phyloP scores from a whole-genome alignment of 2,888 invertebrate species.

The Conops quadrifasciatus region DNA sequence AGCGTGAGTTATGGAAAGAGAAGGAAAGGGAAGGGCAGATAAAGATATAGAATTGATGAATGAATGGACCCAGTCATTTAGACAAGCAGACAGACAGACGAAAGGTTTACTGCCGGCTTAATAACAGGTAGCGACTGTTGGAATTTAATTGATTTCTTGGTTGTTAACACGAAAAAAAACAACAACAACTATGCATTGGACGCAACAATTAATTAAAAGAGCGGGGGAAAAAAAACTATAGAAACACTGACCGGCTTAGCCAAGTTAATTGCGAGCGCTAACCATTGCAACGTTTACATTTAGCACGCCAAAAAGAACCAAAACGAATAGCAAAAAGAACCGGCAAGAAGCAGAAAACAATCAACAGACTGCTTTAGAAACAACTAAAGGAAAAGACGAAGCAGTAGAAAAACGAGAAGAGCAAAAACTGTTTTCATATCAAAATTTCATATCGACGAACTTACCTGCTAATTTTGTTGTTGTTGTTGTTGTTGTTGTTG shows the following conservation, averaged over 20 bases:
- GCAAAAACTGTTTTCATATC: too few relatives aligned
- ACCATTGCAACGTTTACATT: not conserved
- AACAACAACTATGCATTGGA: not conserved
- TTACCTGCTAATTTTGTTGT: too few relatives aligned
- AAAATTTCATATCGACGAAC: too few relatives aligned
- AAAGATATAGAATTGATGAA: not conserved
- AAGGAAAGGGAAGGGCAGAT: not conserved
- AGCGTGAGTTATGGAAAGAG: not conserved
- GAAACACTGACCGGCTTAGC: not conserved
- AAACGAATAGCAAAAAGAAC: not conserved
- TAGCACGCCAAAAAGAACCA: constrained; percentile 1
- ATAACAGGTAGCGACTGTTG: not conserved
- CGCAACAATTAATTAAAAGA: not conserved
- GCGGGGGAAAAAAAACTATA: constrained; percentile 14
- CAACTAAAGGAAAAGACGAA: not conserved
- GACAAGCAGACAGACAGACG: not conserved
- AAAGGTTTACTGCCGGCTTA: not conserved
- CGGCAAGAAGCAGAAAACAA: not conserved
- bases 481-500: too few relatives aligned
- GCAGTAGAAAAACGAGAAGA: too few relatives aligned
- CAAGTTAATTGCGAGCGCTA: constrained; percentile 13
- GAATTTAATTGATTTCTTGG: constrained; percentile 26
- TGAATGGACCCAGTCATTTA: not conserved
- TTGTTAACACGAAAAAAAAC: constrained; percentile 3
- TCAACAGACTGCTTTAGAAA: too few relatives aligned